Evolutionary conservation across 2,113 vertebrate species (phyloP).

Genomic region (Catharus bicknelli): DNA sequence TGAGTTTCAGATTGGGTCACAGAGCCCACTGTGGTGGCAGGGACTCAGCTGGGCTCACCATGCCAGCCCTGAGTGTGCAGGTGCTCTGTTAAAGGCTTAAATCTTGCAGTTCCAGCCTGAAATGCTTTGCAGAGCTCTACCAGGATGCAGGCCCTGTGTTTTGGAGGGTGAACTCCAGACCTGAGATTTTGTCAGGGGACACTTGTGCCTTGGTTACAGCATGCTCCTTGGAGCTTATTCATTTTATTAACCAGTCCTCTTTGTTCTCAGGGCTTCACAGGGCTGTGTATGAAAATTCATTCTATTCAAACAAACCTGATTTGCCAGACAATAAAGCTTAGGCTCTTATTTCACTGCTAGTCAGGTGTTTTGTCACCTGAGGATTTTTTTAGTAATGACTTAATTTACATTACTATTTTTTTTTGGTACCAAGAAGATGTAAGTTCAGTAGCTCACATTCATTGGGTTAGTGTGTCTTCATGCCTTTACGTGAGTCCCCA

Average conservation of each 20-base stretch:
- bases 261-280: neutral
- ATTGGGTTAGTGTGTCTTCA: neutral
- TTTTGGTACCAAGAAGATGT: neutral
- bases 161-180: neutral
- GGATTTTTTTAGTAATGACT: neutral
- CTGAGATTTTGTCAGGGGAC: neutral
- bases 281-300: neutral
- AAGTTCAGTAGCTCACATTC: neutral
- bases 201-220: neutral
- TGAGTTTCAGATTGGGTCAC: neutral
- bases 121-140: neutral
- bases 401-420: neutral
- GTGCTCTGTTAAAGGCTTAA: neutral
- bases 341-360: neutral
- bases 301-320: neutral
- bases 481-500: neutral
- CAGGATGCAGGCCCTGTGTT: neutral
- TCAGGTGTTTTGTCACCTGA: neutral
- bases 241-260: neutral
- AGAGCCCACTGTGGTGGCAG: neutral
- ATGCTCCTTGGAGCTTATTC: neutral
- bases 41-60: rapidly evolving
- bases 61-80: neutral
- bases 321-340: neutral
- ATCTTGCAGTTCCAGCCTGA: neutral